phyloP scores from a whole-genome alignment of 2,113 vertebrate species.

The Dipodomys spectabilis region DNA sequence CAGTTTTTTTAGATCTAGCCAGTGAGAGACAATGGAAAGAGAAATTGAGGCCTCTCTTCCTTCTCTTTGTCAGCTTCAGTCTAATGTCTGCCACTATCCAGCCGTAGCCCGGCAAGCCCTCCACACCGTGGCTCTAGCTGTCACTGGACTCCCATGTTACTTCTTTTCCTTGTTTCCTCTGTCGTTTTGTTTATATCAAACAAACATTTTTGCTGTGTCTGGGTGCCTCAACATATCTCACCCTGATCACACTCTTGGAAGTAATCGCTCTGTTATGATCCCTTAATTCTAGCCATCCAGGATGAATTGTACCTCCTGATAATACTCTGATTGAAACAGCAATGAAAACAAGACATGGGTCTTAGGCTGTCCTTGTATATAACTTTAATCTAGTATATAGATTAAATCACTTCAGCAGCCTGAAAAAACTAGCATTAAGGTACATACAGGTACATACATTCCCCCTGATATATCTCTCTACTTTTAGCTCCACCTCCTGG shows the following conservation, averaged over 20 bases:
- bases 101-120: background rate
- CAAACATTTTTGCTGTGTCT: background rate
- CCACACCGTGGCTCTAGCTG: background rate
- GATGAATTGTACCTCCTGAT: background rate
- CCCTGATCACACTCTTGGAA: background rate
- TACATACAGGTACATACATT: background rate
- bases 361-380: background rate
- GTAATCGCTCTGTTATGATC: background rate
- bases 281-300: background rate
- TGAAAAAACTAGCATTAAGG: slow-evolving; percentile 35
- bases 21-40: background rate
- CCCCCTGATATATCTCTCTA: background rate
- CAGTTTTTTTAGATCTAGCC: background rate
- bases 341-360: background rate
- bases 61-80: background rate
- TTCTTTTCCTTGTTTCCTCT: background rate
- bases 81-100: background rate
- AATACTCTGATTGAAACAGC: background rate
- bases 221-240: background rate
- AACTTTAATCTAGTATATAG: background rate
- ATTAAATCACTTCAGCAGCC: background rate
- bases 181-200: background rate
- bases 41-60: background rate
- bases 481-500: background rate
- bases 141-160: background rate